Evolutionary conservation across 2,888 invertebrate genomes (phyloP), one percentile per base, ranked within the genome.

Genomic region (Spodoptera exigua): DNA sequence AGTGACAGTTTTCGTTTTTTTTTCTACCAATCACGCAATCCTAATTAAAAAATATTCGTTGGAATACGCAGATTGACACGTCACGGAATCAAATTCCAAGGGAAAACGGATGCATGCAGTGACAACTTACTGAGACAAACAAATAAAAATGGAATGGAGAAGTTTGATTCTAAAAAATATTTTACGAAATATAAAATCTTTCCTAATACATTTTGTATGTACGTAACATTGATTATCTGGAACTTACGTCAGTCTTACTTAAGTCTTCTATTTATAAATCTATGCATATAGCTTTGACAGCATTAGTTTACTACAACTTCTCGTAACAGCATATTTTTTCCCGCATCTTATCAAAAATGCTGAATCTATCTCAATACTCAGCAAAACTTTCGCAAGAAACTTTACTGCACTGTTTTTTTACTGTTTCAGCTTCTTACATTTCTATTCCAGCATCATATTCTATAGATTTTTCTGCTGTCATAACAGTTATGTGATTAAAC

Each of bases 1-100:
- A n/a, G 75, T 77, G 75, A 51, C 70, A 53, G 39, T 43, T 18
- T 2, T 77, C 66, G 75, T 74, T 70, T 63, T 66, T 60, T 75
- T 76, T 64, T 62, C 59, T 68, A 58, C 60, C 59, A 62, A 72
- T 70, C 66, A 74, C 61, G 61, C 68, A 66, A 70, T 62, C 48
- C 41, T 34, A 65, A 60, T 61, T 61, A 63, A 58, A 61, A 35
- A 39, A 27, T 35, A 56, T 59, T 39, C 70, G 45, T 55, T 53
- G 43, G 61, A 74, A 61, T 61, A 74, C 59, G 70, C 68, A 5
- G 62, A 68, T 51, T 46, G 36, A 51, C 47, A 61, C 69, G 61
- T 54, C 60, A 74, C 46, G 61, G 27, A 56, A 63, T 58, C 53
- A 55, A 27, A 57, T 61, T n/a, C n/a, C 45, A 35, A 3, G 41